phyloP scores from a whole-genome alignment of 2,797 vertebrate genomes.

The Salmo trutta region DNA sequence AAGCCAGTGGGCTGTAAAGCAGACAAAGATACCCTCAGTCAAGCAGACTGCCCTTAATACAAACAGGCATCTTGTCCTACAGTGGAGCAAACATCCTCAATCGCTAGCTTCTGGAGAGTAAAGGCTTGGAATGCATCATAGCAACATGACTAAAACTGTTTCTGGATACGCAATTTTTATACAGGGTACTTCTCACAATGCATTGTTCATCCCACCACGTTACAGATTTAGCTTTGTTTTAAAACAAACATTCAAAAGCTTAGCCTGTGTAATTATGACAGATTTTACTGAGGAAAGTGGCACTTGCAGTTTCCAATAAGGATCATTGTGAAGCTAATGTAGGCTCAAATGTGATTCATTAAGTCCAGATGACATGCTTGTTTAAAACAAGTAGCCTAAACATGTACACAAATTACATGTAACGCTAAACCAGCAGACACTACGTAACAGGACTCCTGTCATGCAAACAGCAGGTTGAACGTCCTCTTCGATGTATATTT shows the following conservation, averaged over 20 bases:
- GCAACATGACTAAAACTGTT: not conserved
- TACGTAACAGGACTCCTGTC: conserved; percentile 3
- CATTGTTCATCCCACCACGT: not conserved
- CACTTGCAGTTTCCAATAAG: not conserved
- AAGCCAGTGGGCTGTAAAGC: not conserved
- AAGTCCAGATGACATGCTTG: not conserved
- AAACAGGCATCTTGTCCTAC: not conserved
- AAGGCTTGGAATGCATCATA: not conserved
- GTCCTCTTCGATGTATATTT: conserved; percentile 42
- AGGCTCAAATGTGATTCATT: not conserved
- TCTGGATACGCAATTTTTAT: not conserved
- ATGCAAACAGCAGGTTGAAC: conserved; percentile 19
- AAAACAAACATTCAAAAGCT: too few relatives aligned
- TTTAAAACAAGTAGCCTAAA: conserved; percentile 3
- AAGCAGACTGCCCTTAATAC: not conserved
- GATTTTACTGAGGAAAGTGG: not conserved
- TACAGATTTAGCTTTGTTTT: too few relatives aligned
- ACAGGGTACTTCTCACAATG: not conserved
- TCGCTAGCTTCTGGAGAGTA: not conserved
- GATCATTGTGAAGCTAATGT: too few relatives aligned
- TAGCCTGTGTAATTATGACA: not conserved
- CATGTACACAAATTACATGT: conserved; percentile 4
- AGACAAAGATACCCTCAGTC: not conserved
- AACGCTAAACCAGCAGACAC: conserved; percentile 7
- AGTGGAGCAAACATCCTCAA: not conserved